Percentiles rank a stretch among this genome's conserved stretches.
Conservation (phyloP, 2,888 invertebrate species). For the Miltochrista miniata region DNA sequence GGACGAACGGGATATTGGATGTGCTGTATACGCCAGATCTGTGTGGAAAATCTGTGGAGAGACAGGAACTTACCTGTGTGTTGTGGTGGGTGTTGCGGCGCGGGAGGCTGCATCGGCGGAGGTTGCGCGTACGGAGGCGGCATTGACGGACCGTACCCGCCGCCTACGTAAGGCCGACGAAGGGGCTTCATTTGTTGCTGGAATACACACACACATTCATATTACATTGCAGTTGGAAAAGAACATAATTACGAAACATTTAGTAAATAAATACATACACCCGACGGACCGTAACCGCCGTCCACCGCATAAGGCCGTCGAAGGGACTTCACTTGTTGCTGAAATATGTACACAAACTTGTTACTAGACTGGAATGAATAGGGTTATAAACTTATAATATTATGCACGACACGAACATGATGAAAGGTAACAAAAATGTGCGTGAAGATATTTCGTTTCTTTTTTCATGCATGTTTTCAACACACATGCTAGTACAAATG, state of each 20-base stretch:
- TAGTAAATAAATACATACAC: conserved; percentile 14
- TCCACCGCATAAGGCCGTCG: conserved; percentile 65
- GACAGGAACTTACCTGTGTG: conserved; percentile 28
- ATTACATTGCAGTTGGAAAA: background rate
- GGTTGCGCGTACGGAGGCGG: conserved; percentile 59
- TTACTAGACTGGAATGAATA: too few relatives aligned
- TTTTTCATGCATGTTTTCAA: too few relatives aligned
- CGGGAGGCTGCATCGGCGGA: conserved; percentile 55
- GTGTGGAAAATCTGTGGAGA: too few relatives aligned
- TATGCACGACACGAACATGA: too few relatives aligned
- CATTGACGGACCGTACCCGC: conserved; percentile 60
- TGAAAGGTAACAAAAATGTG: too few relatives aligned
- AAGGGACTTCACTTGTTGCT: conserved; percentile 68
- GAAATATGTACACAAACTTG: conserved; percentile 9
- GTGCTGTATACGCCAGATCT: too few relatives aligned
- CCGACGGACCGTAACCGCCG: conserved; percentile 60
- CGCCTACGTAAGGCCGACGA: conserved; percentile 66
- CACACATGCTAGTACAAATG: too few relatives aligned
- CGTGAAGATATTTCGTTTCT: too few relatives aligned
- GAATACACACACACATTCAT: background rate
- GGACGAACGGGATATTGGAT: too few relatives aligned
- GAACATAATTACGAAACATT: background rate
- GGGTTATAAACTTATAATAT: too few relatives aligned
- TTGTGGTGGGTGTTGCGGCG: conserved; percentile 37
- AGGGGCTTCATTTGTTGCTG: conserved; percentile 68